Evolutionary conservation across 2,888 invertebrate species (phyloP).

Genomic region (Dugesia japonica): DNA sequence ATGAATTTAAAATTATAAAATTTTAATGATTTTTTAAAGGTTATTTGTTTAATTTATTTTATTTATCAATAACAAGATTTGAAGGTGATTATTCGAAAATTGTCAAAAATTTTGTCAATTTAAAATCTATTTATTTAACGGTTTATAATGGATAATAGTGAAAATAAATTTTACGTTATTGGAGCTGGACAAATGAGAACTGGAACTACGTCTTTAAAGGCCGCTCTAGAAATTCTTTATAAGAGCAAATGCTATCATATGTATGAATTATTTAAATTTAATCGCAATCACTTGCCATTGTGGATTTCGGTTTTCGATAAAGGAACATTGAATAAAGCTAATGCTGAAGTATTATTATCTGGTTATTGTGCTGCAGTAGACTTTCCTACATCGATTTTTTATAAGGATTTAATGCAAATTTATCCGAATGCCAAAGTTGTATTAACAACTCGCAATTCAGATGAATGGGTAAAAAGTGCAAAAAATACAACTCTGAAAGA

Average conservation of each 20-base stretch:
- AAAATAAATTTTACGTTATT: slow-evolving; percentile 14
- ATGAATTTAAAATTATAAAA: no score
- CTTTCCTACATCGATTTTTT: slow-evolving; percentile 24
- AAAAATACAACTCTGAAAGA: background rate
- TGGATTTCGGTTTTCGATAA: slow-evolving; percentile 1
- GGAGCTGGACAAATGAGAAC: slow-evolving; percentile 30
- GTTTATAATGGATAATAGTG: no score
- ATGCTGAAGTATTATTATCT: background rate
- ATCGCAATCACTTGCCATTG: background rate
- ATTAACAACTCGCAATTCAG: slow-evolving; percentile 25
- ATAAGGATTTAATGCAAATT: slow-evolving; percentile 31
- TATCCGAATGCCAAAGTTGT: slow-evolving; percentile 34
- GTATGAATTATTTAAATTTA: background rate
- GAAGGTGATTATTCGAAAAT: no score
- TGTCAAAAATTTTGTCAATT: no score
- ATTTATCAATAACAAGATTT: no score
- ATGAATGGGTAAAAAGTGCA: slow-evolving; percentile 27
- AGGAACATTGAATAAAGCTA: background rate
- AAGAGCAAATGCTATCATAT: slow-evolving; percentile 29
- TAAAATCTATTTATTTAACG: no score
- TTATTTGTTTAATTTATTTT: no score
- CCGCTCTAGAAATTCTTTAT: slow-evolving; percentile 24
- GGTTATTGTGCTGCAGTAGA: slow-evolving; percentile 28
- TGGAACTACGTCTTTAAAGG: slow-evolving; percentile 20
- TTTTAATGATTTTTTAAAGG: no score